Conservation (phyloP, 2,888 invertebrate genomes). For the Atethmia centrago region DNA sequence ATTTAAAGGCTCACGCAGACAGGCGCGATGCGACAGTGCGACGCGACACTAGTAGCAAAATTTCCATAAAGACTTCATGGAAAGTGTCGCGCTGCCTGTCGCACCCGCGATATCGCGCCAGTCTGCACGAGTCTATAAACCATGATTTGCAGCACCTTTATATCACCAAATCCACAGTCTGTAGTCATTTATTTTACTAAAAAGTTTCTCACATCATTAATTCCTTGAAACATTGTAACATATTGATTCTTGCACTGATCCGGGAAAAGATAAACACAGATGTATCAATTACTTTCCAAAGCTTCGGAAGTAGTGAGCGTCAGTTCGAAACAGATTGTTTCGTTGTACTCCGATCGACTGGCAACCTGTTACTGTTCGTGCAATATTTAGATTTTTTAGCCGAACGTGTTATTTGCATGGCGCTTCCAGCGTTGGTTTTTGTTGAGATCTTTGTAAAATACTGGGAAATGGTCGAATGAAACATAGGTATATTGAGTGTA, state of each 20-base stretch:
- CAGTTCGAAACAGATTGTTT: slow-evolving; percentile 45
- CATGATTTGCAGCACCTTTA: background rate
- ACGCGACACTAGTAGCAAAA: too few species aligned
- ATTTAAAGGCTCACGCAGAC: too few species aligned
- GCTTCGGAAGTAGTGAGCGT: slow-evolving; percentile 22
- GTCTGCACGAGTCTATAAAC: too few species aligned
- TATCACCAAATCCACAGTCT: background rate
- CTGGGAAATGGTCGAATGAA: background rate
- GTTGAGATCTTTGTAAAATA: background rate
- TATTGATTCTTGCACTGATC: slow-evolving; percentile 14
- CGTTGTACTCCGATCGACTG: slow-evolving; percentile 45
- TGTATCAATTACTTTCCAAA: slow-evolving; percentile 41
- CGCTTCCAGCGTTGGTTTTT: slow-evolving; percentile 17
- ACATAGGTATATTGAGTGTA: background rate
- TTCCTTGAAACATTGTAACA: slow-evolving; percentile 3
- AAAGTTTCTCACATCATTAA: background rate
- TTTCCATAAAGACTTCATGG: too few species aligned
- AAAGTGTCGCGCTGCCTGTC: too few species aligned
- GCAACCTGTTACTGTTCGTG: slow-evolving; percentile 53
- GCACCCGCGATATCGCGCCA: too few species aligned
- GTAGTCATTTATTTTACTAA: too few species aligned
- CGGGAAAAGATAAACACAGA: slow-evolving; percentile 28
- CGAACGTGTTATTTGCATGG: slow-evolving; percentile 24
- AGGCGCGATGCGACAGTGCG: too few species aligned
- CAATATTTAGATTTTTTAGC: slow-evolving; percentile 48